Percentiles rank a stretch among this genome's conserved stretches.
These are phyloP conservation scores for Apaloderma vittatum DNA, from an alignment of 2,113 vertebrate species.

Conservation along the genomic window DNA sequence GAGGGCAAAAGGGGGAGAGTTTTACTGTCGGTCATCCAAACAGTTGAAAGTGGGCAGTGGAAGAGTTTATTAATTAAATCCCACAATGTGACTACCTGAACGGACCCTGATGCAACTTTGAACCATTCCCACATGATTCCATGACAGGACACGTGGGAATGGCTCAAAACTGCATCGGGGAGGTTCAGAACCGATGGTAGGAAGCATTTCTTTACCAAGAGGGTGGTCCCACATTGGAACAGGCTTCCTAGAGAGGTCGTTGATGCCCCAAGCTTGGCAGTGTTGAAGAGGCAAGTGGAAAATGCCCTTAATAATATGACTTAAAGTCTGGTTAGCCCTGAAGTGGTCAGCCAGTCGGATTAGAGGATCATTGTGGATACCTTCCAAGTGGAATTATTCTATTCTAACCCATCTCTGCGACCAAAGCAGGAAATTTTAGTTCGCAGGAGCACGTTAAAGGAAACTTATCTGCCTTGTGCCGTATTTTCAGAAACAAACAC, in stretches of 20 bases:
- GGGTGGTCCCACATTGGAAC: background rate
- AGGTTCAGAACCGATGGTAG: background rate
- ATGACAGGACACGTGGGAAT: accelerated
- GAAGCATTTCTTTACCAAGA: background rate
- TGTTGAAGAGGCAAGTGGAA: background rate
- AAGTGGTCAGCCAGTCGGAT: background rate
- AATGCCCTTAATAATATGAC: background rate
- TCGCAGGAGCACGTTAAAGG: background rate
- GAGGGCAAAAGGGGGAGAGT: background rate
- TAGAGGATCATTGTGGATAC: accelerated
- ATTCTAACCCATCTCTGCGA: background rate
- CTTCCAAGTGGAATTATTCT: background rate
- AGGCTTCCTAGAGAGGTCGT: background rate
- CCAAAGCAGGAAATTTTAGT: background rate
- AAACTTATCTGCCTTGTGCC: accelerated
- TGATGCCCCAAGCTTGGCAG: background rate
- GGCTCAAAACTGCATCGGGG: background rate
- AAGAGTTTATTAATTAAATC: background rate
- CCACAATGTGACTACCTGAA: background rate
- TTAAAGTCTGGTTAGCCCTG: background rate
- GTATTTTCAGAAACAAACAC: background rate
- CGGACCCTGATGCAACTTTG: too few species aligned
- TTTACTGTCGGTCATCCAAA: background rate
- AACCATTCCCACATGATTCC: too few species aligned
- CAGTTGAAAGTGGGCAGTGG: background rate